Evolutionary conservation across 37 sponge, comb jelly and placozoan species (phyloP), one percentile per base, ranked within the genome.

Genomic region (Axinella damicornis): DNA sequence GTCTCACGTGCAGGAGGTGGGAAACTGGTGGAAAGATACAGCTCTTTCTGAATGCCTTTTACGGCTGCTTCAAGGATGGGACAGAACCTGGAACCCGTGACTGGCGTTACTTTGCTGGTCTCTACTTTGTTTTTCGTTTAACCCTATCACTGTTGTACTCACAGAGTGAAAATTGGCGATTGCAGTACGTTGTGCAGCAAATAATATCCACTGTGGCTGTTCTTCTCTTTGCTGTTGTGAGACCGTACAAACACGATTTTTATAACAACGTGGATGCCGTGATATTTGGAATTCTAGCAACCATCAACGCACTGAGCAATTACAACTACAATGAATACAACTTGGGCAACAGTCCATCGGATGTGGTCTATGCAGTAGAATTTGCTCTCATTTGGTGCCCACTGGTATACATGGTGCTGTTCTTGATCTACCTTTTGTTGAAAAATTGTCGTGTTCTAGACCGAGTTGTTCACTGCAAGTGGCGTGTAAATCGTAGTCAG

Each of bases 51-150:
- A 65, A 82, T 71, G 61, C 73, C 24, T 82, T 71, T 30, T 30
- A 66, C 5, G 83, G 83, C 40, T 68, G 56, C 61, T 82, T 72
- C 54, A 53, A 71, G 16, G 57, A 82, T 61, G 63, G 79, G 38
- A 22, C 79, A 2, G 30, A 79, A 34, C 25, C n/a, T 15, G 41
- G 63, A 34, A 35, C 22, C 6, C n/a, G 37, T 2, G 73, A 82
- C 39, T 57, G 37, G 25, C 57, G 83, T 17, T 71, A 34, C 73
- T 82, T 82, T 82, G 83, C 73, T 68, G 73, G 83, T 27, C 36
- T 71, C 25, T 71, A 56, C 55, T 38, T 82, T 14, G 19, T 82
- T 20, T 57, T 72, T 55, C 72, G 83, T 19, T 5, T 71, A 16
- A 18, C 54, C 18, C 18, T 82, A 24, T 11, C 19, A 71, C 28